Evolutionary conservation across 2,113 vertebrate genomes (phyloP).

Genomic region (Eretmochelys imbricata): DNA sequence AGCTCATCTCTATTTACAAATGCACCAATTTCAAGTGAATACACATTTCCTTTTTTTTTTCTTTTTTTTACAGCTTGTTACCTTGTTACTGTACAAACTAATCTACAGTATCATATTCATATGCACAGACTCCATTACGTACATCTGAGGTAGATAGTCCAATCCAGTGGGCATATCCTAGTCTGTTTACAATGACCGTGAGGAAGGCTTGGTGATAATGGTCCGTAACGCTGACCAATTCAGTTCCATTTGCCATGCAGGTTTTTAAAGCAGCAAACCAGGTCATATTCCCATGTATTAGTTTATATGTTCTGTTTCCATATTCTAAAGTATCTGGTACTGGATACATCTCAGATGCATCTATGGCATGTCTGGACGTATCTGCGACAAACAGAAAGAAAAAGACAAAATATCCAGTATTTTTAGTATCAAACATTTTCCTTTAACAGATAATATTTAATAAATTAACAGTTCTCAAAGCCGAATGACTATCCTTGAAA

Average conservation of each 20-base stretch:
- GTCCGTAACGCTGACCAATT: conserved; percentile 90
- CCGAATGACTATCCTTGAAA: neutral
- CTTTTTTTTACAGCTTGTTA: neutral
- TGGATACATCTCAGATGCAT: conserved; percentile 78
- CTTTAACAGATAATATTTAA: neutral
- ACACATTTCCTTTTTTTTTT: neutral
- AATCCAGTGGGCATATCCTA: conserved; percentile 90
- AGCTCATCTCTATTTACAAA: neutral
- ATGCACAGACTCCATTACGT: conserved; percentile 66
- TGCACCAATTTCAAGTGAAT: neutral
- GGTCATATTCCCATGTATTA: conserved; percentile 90
- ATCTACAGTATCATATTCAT: neutral
- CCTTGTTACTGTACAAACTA: neutral
- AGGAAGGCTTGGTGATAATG: conserved; percentile 95
- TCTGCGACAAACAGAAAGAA: conserved; percentile 69
- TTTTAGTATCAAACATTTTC: neutral
- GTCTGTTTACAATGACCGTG: conserved; percentile 86
- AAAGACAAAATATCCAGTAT: neutral
- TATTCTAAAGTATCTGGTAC: conserved; percentile 86
- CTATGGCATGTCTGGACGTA: conserved; percentile 50
- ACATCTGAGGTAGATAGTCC: conserved; percentile 90
- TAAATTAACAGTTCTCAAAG: neutral
- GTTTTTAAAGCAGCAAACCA: conserved; percentile 89
- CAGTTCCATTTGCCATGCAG: conserved; percentile 82
- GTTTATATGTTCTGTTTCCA: conserved; percentile 86